Evolutionary conservation across 2,113 vertebrate genomes (phyloP).

Genomic region (Diphyllodes magnificus): DNA sequence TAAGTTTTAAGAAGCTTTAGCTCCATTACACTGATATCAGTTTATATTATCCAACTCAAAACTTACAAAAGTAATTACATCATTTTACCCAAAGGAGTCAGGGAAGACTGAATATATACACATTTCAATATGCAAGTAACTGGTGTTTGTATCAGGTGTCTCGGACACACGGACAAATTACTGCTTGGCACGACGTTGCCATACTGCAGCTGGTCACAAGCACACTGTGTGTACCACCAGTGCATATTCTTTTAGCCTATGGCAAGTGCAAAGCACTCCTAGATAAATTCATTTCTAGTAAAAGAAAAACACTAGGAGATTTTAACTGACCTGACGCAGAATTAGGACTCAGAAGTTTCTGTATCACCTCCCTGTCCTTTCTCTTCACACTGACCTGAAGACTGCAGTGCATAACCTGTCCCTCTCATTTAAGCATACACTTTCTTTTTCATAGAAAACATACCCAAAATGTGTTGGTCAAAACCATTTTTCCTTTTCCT

Average conservation of each 20-base stretch:
- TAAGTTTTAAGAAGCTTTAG: not conserved
- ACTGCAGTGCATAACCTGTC: not conserved
- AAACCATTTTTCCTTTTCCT: not conserved
- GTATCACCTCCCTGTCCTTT: not conserved
- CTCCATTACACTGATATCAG: not conserved
- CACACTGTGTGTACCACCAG: not conserved
- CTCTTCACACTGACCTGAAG: not conserved
- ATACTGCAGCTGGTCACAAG: not conserved
- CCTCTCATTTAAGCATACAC: not conserved
- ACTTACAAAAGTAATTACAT: not conserved
- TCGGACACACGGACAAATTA: not conserved
- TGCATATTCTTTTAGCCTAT: not conserved
- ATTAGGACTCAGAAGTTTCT: not conserved
- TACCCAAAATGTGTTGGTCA: not conserved
- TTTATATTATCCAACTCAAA: not conserved
- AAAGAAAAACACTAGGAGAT: not conserved
- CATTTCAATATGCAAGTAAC: not conserved
- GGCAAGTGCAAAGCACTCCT: not conserved
- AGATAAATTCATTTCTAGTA: not conserved
- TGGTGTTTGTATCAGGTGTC: not conserved
- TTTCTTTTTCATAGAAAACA: not conserved
- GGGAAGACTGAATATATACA: not conserved
- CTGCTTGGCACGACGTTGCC: not conserved
- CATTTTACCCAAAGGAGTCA: not conserved
- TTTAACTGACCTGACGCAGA: not conserved